Evolutionary conservation across 1,140 invertebrate genomes (phyloP).

Genomic region (Drosophila nebulosa): DNA sequence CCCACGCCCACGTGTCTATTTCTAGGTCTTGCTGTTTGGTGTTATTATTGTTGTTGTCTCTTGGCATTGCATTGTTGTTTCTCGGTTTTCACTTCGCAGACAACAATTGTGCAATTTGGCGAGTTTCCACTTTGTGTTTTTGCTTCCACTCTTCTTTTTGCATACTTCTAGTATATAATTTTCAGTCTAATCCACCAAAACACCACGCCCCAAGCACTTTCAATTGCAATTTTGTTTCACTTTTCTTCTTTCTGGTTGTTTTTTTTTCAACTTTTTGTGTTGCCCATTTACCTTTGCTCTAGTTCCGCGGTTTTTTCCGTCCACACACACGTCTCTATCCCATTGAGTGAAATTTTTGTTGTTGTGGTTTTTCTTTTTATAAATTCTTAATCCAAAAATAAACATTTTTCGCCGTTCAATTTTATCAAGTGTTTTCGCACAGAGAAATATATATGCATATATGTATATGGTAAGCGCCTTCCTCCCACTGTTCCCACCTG

Average conservation of each 20-base stretch:
- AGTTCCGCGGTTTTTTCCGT: conserved; percentile 44
- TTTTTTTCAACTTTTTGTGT: conserved; percentile 1
- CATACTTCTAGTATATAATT: not conserved
- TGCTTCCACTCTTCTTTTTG: conserved; percentile 38
- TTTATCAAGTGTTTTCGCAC: conserved; percentile 5
- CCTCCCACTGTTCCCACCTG: conserved; percentile 52
- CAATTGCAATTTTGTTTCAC: conserved; percentile 40
- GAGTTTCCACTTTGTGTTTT: conserved; percentile 63
- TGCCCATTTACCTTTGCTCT: conserved; percentile 59
- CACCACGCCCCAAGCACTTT: conserved; percentile 24
- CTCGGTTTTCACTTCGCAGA: conserved; percentile 2
- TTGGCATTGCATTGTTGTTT: conserved; percentile 52
- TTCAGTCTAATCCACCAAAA: conserved; percentile 15
- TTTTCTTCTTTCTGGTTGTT: not conserved
- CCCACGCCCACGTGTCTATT: conserved; percentile 77
- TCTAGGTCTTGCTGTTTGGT: conserved; percentile 56
- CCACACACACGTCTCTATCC: not conserved
- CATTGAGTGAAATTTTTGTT: not conserved
- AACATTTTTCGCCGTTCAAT: conserved; percentile 8
- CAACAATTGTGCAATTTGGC: conserved; percentile 70
- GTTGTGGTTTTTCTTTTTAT: conserved; percentile 41
- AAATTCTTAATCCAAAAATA: conserved; percentile 69
- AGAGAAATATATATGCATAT: not conserved
- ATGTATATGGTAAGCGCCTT: not conserved
- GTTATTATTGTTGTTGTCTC: conserved; percentile 36